Evolutionary conservation across 2,797 vertebrate genomes (phyloP), one percentile per base, ranked within the genome.

Genomic region (Coluber constrictor): DNA sequence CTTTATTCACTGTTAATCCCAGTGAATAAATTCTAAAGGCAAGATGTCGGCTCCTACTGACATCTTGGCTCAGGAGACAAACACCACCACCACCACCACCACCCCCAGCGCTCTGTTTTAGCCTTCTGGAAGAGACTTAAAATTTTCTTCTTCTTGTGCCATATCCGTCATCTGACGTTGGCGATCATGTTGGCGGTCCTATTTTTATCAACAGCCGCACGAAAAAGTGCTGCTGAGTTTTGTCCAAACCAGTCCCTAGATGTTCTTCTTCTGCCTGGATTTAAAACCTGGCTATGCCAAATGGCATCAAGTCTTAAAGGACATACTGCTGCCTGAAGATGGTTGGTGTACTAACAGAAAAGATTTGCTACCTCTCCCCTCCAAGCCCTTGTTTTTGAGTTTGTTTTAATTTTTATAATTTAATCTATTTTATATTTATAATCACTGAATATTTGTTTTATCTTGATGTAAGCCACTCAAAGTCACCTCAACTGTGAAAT

Each of bases 11-110:
- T 51, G 47, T 51, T 51, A 51, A 51, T 51, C 47, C 47, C 47
- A 51, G 47, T 43, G 43, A 43, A 43, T 43, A 13, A 37, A 37
- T 37, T 37, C 37, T 37, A 37, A 37, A 37, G 37, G 1, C 37
- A 37, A 37, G 37, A 37, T 37, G 37, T 37, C 37, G 32, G 15
- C 15, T 74, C 16, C n/a, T 37, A 74, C 3, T 1, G 13, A 74
- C 15, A 37, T 37, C n/a, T 16, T 70, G 32, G 70, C 70, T 74
- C 70, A 74, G 70, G 16, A 74, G 70, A 13, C 70, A 74, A 37
- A 0, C 61, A 1, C 5, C 15, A n/a, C n/a, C n/a, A n/a, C 3
- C n/a, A 5, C 13, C 47, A 7, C 1, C 13, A n/a, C 63, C 9
- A 3, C 0, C 1, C 9, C 37, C 37, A 37, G 37, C 37, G 37